phyloP scores from a whole-genome alignment of 2,797 vertebrate species.

The Lagorchestes hirsutus region DNA sequence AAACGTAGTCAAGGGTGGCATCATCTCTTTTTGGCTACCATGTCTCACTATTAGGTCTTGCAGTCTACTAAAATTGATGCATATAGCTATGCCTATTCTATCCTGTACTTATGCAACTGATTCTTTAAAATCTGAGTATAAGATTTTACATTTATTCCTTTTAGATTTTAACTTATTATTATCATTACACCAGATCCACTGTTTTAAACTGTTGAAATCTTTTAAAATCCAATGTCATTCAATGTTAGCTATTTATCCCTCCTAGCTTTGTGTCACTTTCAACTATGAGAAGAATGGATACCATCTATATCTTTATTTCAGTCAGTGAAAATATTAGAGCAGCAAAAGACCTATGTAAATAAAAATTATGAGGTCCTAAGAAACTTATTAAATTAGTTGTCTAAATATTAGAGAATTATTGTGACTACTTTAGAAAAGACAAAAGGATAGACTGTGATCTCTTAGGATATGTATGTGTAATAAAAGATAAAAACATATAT shows the following conservation, averaged over 20 bases:
- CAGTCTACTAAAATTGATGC: neutral
- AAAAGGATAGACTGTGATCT: neutral
- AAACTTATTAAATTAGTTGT: neutral
- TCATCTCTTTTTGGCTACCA: neutral
- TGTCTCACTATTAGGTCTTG: neutral
- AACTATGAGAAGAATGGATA: neutral
- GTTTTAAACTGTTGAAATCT: neutral
- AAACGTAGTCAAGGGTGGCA: neutral
- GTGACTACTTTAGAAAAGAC: neutral
- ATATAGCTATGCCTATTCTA: neutral
- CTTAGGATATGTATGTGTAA: neutral
- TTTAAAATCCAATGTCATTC: neutral
- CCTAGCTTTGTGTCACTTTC: neutral
- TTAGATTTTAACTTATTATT: neutral
- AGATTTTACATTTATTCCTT: neutral
- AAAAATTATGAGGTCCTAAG: neutral
- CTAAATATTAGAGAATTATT: neutral
- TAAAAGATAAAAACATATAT: neutral
- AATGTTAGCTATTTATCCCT: neutral
- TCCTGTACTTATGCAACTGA: neutral
- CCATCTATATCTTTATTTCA: neutral
- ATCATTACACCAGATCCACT: neutral
- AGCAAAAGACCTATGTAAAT: neutral
- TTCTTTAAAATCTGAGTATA: neutral
- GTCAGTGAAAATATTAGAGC: neutral